phyloP scores from a whole-genome alignment of 2,113 vertebrate genomes.

The Genyomyrus donnyi region DNA sequence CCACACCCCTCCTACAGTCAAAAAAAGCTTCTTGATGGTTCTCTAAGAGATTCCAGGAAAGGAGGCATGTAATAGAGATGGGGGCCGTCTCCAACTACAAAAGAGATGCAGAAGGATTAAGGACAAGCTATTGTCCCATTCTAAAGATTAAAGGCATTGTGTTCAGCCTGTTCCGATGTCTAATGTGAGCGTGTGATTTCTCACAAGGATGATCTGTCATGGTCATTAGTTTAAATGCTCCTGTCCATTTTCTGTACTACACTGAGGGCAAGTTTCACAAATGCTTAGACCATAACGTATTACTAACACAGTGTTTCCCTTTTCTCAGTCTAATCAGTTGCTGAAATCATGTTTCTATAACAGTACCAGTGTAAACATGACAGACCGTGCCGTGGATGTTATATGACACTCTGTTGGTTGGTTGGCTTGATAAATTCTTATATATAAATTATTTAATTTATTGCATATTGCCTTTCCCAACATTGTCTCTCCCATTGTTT shows the following conservation, averaged over 20 bases:
- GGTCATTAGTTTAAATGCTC: background rate
- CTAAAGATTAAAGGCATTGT: background rate
- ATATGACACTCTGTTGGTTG: background rate
- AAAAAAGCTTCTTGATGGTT: background rate
- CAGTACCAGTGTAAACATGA: background rate
- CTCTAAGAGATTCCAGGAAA: background rate
- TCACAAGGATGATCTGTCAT: constrained; percentile 3
- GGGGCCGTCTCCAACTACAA: background rate
- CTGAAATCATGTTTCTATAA: background rate
- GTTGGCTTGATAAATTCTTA: background rate
- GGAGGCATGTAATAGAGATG: background rate
- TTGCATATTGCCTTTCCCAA: background rate
- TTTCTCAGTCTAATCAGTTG: background rate
- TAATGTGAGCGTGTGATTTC: background rate
- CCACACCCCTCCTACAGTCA: background rate
- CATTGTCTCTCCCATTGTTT: background rate
- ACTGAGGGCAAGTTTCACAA: background rate
- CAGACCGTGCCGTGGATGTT: background rate
- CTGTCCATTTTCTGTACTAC: background rate
- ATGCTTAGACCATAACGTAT: background rate
- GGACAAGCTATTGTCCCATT: background rate
- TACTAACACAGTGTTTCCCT: background rate
- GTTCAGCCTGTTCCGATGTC: background rate
- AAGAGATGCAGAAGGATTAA: background rate
- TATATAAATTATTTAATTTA: background rate